Percentiles rank a stretch among this genome's conserved stretches.
These are phyloP conservation scores for Saccopteryx bilineata DNA, from an alignment of 2,113 vertebrate genomes.

Conservation along the genomic window DNA sequence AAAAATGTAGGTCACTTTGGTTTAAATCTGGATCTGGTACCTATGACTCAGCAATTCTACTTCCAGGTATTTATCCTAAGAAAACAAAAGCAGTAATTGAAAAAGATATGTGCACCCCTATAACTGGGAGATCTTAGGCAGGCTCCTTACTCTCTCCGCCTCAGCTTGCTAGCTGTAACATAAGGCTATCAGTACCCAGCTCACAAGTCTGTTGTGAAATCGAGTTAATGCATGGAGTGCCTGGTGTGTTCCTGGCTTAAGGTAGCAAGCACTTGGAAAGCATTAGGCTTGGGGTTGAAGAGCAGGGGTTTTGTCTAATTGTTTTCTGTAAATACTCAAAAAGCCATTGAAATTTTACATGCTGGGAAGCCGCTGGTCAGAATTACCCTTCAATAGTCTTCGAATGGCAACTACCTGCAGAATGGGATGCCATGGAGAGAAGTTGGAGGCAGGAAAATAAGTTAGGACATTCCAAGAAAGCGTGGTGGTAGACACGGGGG, in stretches of 20 bases:
- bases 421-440: neutral
- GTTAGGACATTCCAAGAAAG: neutral
- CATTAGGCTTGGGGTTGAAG: neutral
- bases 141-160: constrained; percentile 10
- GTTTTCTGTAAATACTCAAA: constrained; percentile 38
- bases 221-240: neutral
- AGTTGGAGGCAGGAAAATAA: constrained; percentile 15
- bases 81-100: too few species aligned
- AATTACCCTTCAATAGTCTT: neutral
- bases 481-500: neutral
- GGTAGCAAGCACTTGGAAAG: neutral
- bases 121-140: neutral
- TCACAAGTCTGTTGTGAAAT: neutral
- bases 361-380: neutral
- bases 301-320: neutral
- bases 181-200: neutral
- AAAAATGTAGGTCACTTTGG: neutral
- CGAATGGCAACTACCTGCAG: neutral
- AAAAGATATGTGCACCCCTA: too few species aligned
- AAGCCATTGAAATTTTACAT: neutral
- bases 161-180: neutral
- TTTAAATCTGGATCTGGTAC: constrained; percentile 24
- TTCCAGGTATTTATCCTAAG: too few species aligned
- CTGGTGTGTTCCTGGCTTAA: neutral
- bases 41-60: neutral